Base-by-base conservation (phyloP, 2,797 vertebrate genomes). In the Gallinago stenura region DNA sequence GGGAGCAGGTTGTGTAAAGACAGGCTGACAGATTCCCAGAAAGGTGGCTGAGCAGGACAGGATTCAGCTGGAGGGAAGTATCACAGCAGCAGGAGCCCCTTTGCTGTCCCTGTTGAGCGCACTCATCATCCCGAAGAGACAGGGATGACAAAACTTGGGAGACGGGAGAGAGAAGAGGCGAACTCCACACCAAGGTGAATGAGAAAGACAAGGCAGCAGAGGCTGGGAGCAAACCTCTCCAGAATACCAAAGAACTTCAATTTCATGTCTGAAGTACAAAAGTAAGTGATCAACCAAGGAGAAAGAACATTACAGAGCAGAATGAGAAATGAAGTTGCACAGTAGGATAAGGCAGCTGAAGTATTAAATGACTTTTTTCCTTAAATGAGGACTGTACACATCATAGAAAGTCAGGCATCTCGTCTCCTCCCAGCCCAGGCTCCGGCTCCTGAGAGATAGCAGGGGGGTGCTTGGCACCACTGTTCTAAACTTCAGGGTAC, bases 271-370 rank as follows among this genome's bases (percentile, higher is more conserved):
- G 48, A 95, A 93, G 90, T 68, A 96, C 82, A 95, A 95, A 96
- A 96, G 90, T 76, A 94, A 97, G 94, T 0, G 10, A 95, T 94
- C 95, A 97, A 48, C 95, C 95, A 97, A 97, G 97, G 84, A 97
- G 93, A 97, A 97, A 97, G 97, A 97, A 97, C 92, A 96, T 96
- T 96, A 93, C 6, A 1, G 86, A 93, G 82, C 64, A 95, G 94
- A 97, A 97, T 95, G 73, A 97, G 94, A 97, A 95, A 97, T 95
- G 64, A 95, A 94, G 86, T 87, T 89, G 65, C 81, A 65, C 83
- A 87, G 53, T 39, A 95, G 73, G 87, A 94, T 87, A 97, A 95
- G 85, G 86, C 70, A 97, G 91, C 51, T 0, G 0, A 95, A 94
- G 86, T 92, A 96, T 81, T 96, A 96, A 96, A 97, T 88, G 25